phyloP scores from a whole-genome alignment of 2,888 invertebrate genomes.

The Pristionchus arcanus region DNA sequence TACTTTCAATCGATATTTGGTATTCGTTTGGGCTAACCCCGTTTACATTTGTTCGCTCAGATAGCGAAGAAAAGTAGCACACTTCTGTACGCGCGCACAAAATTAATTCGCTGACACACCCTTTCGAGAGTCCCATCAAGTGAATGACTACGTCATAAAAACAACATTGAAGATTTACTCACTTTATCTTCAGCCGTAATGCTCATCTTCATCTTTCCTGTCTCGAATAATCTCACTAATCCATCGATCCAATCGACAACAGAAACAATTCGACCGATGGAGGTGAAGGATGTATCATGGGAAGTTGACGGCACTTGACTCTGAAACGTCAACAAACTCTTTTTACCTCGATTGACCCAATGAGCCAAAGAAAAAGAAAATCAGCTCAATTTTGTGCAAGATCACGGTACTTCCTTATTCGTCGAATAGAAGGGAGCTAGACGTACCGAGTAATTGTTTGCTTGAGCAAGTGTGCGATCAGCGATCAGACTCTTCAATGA shows the following conservation, averaged over 20 bases:
- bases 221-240: slow-evolving; percentile 64
- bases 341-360: neutral
- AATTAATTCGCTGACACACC: slow-evolving; percentile 2
- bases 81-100: neutral
- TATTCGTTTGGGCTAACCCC: neutral
- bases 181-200: slow-evolving; percentile 74
- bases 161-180: neutral
- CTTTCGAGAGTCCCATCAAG: neutral
- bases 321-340: neutral
- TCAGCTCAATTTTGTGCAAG: neutral
- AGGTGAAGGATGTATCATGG: slow-evolving; percentile 57
- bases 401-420: neutral
- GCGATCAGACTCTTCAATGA: slow-evolving; percentile 72
- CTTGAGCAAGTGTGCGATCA: slow-evolving; percentile 64
- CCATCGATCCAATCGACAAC: slow-evolving; percentile 73
- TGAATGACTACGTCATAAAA: neutral
- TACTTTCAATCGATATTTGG: neutral
- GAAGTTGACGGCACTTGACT: slow-evolving; percentile 54
- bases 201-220: slow-evolving; percentile 59
- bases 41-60: neutral
- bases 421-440: neutral
- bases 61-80: neutral
- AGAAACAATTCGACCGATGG: slow-evolving; percentile 69
- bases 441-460: slow-evolving; percentile 33
- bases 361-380: slow-evolving; percentile 8